phyloP scores from a whole-genome alignment of 2,113 vertebrate species.

The Trichechus manatus region DNA sequence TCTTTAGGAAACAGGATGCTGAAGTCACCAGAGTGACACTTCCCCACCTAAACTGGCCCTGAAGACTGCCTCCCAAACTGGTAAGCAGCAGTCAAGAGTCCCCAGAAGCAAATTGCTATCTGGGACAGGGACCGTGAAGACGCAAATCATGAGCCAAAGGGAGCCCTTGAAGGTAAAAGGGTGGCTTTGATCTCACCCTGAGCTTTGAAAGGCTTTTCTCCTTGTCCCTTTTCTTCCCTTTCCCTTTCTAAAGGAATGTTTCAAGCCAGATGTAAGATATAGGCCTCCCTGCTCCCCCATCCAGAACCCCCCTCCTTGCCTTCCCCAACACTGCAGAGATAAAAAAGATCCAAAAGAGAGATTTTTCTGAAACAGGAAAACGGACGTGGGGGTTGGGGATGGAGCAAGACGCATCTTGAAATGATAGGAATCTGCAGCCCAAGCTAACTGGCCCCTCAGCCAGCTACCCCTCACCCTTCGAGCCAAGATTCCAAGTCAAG shows the following conservation, averaged over 20 bases:
- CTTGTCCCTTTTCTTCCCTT: conserved; percentile 36
- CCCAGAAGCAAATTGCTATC: not conserved
- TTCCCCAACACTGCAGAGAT: conserved; percentile 80
- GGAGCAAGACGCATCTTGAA: conserved; percentile 79
- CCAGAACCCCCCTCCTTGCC: conserved; percentile 66
- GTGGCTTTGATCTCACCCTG: conserved; percentile 50
- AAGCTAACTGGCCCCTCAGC: conserved; percentile 71
- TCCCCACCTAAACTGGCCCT: conserved; percentile 12
- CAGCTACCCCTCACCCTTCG: conserved; percentile 71
- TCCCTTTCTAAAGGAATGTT: conserved; percentile 81
- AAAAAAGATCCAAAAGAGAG: conserved; percentile 83
- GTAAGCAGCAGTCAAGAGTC: not conserved
- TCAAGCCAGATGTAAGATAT: conserved; percentile 83
- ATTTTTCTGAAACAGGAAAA: conserved; percentile 85
- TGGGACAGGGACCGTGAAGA: not conserved
- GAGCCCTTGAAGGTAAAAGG: not conserved
- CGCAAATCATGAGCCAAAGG: not conserved
- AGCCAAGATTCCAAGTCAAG: conserved; percentile 73
- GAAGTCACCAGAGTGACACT: not conserved
- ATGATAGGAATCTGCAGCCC: conserved; percentile 82
- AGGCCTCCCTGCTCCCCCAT: conserved; percentile 71
- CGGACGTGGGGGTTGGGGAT: not conserved
- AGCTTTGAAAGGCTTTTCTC: conserved; percentile 57
- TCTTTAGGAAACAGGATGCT: conserved; percentile 11
- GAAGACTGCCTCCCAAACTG: not conserved